Conservation (phyloP, 2,113 vertebrate genomes). For the Desmodus rotundus region DNA sequence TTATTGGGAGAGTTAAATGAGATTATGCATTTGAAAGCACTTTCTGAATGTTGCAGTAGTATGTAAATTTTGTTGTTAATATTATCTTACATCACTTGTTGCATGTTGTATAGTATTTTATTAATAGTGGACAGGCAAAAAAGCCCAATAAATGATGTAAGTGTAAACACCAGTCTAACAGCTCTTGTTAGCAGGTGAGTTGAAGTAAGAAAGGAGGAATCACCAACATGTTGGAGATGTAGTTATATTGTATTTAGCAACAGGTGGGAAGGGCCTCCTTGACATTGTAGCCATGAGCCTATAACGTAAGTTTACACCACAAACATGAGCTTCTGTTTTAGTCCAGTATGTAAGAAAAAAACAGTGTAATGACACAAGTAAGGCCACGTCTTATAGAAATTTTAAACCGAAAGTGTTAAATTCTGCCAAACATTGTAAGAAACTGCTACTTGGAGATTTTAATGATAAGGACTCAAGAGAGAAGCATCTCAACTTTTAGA, state of each 20-base stretch:
- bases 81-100: background rate
- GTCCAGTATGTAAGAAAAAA: background rate
- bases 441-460: background rate
- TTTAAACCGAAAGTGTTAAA: background rate
- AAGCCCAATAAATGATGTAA: background rate
- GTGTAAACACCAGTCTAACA: background rate
- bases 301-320: background rate
- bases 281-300: background rate
- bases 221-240: background rate
- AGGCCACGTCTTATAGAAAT: background rate
- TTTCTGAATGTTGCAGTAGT: background rate
- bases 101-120: background rate
- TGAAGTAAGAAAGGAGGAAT: background rate
- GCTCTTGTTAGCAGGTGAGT: background rate
- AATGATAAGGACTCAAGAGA: constrained; percentile 7
- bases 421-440: background rate
- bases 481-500: background rate
- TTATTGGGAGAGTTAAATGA: background rate
- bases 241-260: background rate
- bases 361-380: background rate
- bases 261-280: background rate
- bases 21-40: background rate
- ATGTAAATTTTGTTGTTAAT: background rate
- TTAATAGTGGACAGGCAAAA: background rate
- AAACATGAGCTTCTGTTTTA: constrained; percentile 6